phyloP scores from a whole-genome alignment of 1,140 invertebrate genomes.

The Dendrolimus kikuchii region DNA sequence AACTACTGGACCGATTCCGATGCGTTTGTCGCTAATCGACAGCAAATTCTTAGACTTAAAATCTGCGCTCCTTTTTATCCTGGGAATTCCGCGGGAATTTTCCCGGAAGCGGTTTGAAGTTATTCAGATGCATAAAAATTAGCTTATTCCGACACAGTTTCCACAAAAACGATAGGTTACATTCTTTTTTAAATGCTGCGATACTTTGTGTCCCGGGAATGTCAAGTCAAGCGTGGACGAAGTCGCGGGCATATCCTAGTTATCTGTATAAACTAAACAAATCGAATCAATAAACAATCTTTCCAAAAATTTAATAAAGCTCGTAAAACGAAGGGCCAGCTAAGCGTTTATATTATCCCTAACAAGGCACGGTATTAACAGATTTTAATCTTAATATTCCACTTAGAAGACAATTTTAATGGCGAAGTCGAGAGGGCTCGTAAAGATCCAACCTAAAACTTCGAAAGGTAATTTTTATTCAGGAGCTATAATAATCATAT shows the following conservation, averaged over 20 bases:
- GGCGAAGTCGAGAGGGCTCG: slow-evolving; percentile 8
- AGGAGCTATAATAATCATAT: slow-evolving; percentile 2
- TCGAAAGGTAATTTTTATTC: slow-evolving; percentile 7
- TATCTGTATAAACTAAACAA: slow-evolving; percentile 38
- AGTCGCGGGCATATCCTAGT: not conserved
- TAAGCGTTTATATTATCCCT: slow-evolving; percentile 13
- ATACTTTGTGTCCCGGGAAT: too few relatives aligned
- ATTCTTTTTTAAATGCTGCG: too few relatives aligned
- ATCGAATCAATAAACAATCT: slow-evolving; percentile 25
- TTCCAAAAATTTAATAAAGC: slow-evolving; percentile 7
- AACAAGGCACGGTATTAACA: slow-evolving; percentile 12
- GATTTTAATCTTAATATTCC: slow-evolving; percentile 21
- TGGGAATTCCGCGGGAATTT: too few relatives aligned
- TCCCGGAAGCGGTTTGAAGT: too few relatives aligned
- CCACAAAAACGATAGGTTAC: too few relatives aligned
- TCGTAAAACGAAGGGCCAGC: slow-evolving; percentile 1
- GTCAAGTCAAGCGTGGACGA: too few relatives aligned
- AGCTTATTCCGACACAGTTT: too few relatives aligned
- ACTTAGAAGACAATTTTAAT: slow-evolving; percentile 16
- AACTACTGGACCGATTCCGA: too few relatives aligned
- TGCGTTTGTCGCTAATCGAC: too few relatives aligned
- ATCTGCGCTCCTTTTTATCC: too few relatives aligned
- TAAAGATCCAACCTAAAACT: slow-evolving; percentile 3
- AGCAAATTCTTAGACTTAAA: too few relatives aligned
- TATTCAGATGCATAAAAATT: too few relatives aligned